Base-by-base conservation (phyloP, 2,113 vertebrate genomes). In the Enhydra lutris region DNA sequence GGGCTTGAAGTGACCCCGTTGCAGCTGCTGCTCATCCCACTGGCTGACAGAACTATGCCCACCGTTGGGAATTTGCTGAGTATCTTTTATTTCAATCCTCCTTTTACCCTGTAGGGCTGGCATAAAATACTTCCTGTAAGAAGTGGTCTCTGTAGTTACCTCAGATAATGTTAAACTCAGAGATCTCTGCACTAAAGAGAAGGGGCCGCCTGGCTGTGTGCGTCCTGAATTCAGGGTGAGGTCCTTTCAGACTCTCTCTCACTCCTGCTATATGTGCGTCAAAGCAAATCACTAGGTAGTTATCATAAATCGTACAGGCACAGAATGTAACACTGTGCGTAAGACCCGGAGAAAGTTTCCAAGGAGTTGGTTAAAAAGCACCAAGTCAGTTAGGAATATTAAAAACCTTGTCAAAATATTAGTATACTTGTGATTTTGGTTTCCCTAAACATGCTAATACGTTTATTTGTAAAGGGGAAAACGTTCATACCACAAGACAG, bases 11-110 rank as follows among this genome's bases (percentile, higher is more conserved):
- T 1, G 29, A 36, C 36, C n/a, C 45, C 1, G 13, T 0, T 42
- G 17, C 14, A 29, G 10, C 20, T 1, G 14, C 14, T 4, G 26
- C 18, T 21, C 47, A 13, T 18, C 50, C 21, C 10, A 7, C 14
- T 4, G 1, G 36, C 34, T 57, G 7, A 57, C 26, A 57, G 26
- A 1, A 7, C n/a, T 8, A 23, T 0, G 4, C n/a, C 78, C 20
- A 11, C 1, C 18, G 13, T 1, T 4, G 24, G 78, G 31, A 50
- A 11, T 2, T 1, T n/a, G 34, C 59, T 10, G 10, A 50, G 2
- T 34, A 21, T 7, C 14, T 61, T 86, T 20, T 4, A 23, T 13
- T 17, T 23, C 45, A 47, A 18, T 2, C 36, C 15, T 82, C 17
- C 61, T 17, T 31, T 34, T 4, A 52, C 21, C 71, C 86, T 63